Conservation (phyloP, 2,888 invertebrate species). For the Orgyia antiqua region DNA sequence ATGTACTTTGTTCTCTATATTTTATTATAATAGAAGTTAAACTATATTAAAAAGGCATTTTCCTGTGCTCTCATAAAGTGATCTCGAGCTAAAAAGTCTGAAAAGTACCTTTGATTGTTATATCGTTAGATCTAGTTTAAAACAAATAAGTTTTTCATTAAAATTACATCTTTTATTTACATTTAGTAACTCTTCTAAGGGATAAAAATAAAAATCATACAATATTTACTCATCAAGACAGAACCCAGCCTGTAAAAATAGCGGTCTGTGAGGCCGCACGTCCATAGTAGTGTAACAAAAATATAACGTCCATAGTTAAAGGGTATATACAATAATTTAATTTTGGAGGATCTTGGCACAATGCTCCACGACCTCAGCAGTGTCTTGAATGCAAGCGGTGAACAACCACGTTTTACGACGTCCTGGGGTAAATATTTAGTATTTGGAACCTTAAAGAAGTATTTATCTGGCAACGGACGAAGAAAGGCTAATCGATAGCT, state of each 20-base stretch:
- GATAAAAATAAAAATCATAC: constrained; percentile 3
- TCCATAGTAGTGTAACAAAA: constrained; percentile 3
- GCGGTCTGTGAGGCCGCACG: constrained; percentile 2
- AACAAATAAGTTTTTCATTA: constrained; percentile 3
- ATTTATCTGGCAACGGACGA: no score
- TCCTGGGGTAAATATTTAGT: no score
- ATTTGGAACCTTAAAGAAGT: no score
- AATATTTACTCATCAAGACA: constrained; percentile 4
- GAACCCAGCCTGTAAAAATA: constrained; percentile 3
- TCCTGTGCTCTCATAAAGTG: neutral
- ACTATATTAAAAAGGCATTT: no score
- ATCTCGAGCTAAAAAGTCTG: constrained; percentile 3
- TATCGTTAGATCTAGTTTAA: constrained; percentile 3
- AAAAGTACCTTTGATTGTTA: constrained; percentile 4
- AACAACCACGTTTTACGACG: no score
- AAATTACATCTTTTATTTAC: constrained; percentile 4
- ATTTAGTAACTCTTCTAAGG: constrained; percentile 1
- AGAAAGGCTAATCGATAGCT: no score
- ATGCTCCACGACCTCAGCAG: no score
- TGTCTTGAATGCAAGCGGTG: no score
- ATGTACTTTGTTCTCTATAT: no score
- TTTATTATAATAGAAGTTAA: no score
- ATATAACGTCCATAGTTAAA: constrained; percentile 4
- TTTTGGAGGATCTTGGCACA: no score
- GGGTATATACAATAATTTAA: no score